Evolutionary conservation across 2,888 invertebrate species (phyloP).

Genomic region (Clepsis dumicolana): DNA sequence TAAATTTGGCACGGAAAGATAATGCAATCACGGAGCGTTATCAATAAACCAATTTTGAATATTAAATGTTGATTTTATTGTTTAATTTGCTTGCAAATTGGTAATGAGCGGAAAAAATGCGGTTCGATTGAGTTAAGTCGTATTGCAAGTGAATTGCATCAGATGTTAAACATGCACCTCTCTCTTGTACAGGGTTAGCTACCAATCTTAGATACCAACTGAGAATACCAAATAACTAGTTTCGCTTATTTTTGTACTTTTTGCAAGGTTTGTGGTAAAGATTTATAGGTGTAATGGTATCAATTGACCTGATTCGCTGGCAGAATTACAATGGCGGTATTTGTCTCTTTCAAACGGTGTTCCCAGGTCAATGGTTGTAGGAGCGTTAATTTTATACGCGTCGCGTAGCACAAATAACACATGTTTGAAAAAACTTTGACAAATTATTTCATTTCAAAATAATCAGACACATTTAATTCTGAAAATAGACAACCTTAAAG

Average conservation of each 20-base stretch:
- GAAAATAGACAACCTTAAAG: constrained; percentile 54
- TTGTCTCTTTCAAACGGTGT: constrained; percentile 16
- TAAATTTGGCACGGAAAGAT: constrained; percentile 26
- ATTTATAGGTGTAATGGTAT: constrained; percentile 19
- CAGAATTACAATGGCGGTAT: constrained; percentile 23
- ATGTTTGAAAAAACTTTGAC: too few species aligned
- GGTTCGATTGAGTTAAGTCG: constrained; percentile 66
- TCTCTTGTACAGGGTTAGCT: constrained; percentile 37
- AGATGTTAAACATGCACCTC: constrained; percentile 48
- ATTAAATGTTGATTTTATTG: constrained; percentile 5
- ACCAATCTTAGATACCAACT: not conserved
- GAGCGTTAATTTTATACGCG: too few species aligned
- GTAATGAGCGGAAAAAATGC: constrained; percentile 57
- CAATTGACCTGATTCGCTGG: constrained; percentile 33
- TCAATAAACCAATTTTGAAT: constrained; percentile 15
- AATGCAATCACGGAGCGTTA: constrained; percentile 35
- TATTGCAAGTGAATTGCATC: constrained; percentile 72
- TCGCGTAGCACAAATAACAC: too few species aligned
- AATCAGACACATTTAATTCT: too few species aligned
- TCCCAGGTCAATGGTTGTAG: not conserved
- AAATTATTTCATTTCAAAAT: too few species aligned
- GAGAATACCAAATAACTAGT: not conserved
- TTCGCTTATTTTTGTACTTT: not conserved
- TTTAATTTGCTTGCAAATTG: constrained; percentile 8
- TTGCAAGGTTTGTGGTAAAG: constrained; percentile 23